A percentile compares a stretch with the other conserved stretches of the same genome.
phyloP scores from a whole-genome alignment of 2,888 invertebrate species.

The Idaea aversata region DNA sequence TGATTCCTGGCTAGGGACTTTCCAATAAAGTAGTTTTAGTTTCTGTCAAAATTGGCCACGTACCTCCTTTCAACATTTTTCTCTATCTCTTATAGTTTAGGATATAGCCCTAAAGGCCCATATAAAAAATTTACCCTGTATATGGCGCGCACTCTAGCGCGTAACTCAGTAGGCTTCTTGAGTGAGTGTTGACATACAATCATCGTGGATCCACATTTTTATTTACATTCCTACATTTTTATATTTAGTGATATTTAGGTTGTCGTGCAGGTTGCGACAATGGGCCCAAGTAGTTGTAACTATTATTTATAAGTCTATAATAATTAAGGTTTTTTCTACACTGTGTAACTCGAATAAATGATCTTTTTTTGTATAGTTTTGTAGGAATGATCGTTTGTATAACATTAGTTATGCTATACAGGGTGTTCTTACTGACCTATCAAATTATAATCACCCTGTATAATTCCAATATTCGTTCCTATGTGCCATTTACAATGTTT shows the following conservation, averaged over 20 bases:
- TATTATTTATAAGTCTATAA: not conserved
- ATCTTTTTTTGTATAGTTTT: constrained; percentile 2
- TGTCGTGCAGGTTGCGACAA: constrained; percentile 4
- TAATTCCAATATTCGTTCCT: constrained; percentile 2
- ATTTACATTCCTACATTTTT: not conserved
- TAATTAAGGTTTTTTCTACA: not conserved
- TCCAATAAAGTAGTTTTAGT: no score
- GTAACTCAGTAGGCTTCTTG: no score
- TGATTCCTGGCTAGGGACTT: no score
- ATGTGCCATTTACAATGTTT: constrained; percentile 4
- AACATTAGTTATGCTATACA: not conserved
- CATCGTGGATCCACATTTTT: not conserved
- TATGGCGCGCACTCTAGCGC: no score
- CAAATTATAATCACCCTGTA: not conserved
- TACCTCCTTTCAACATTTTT: no score
- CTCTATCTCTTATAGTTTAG: no score
- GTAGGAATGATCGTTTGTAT: not conserved
- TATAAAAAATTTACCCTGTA: no score
- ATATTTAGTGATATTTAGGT: not conserved
- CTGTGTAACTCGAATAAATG: not conserved
- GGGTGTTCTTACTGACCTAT: not conserved
- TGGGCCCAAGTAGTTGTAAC: not conserved
- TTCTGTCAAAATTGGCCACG: no score
- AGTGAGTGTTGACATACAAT: not conserved
- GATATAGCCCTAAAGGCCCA: no score